Evolutionary conservation across 2,888 invertebrate genomes (phyloP), one percentile per base, ranked within the genome.

Genomic region (Caenorhabditis imperialis): DNA sequence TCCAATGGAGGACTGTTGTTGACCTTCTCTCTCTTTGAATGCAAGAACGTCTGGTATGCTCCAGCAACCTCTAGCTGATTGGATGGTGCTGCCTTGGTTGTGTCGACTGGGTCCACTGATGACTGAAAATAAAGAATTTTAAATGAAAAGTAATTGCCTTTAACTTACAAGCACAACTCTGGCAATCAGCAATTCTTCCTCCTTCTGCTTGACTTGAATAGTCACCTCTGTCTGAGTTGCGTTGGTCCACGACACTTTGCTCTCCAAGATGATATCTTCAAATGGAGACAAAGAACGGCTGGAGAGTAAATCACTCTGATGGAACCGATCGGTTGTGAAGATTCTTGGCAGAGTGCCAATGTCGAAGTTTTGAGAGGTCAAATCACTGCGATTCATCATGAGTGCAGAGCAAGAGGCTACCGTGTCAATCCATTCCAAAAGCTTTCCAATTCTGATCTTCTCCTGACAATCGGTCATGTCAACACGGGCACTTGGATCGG

Each of bases 211-310:
- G 4, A 75, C 75, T 37, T 51, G 40, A 8, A 75, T 67, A 16
- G 69, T 62, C 18, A 62, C 69, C 30, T 75, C 75, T 10, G 69
- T 55, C 14, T 62, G 45, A 35, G 35, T 44, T 20, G 55, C 58
- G 22, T 63, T 51, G 5, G 75, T 70, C 75, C 75, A 75, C 4
- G 70, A 63, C 16, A 75, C 75, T 37, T 75, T 75, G 40, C 65
- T 58, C 25, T 47, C 45, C 22, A 75, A 16, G 12, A 65, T 42
- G 27, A 71, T 54, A 54, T 75, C 70, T 10, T 60, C 44, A 35
- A 62, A 67, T 20, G 67, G 63, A 23, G 54, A 54, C 10, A 70
- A 40, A 5, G 38, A 51, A 35, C 58, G 47, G 14, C 62, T 54
- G 33, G 53, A 33, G 16, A 47, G 25, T 16, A 70, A 27, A 18